phyloP scores from a whole-genome alignment of 2,797 vertebrate species.

The Sebastes jordani region DNA sequence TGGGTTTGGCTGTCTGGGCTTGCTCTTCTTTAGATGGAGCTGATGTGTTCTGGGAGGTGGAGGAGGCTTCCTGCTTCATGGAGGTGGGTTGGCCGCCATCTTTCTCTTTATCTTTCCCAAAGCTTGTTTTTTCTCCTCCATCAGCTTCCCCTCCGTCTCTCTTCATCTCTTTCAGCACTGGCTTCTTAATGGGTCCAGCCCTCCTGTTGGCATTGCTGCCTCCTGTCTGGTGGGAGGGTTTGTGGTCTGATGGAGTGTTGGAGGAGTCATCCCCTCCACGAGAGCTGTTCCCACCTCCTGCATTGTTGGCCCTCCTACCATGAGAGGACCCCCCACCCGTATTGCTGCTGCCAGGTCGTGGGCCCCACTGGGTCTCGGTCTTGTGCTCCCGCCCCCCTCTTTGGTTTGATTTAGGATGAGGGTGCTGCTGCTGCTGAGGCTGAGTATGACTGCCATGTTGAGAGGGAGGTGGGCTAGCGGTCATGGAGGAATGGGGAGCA shows the following conservation, averaged over 20 bases:
- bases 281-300: slow-evolving; percentile 76
- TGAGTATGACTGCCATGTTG: slow-evolving; percentile 69
- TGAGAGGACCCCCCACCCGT: slow-evolving; percentile 74
- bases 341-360: slow-evolving; percentile 87
- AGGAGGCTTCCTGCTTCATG: slow-evolving; percentile 72
- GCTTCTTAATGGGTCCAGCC: slow-evolving; percentile 92
- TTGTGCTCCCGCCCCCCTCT: slow-evolving; percentile 87
- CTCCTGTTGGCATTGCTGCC: slow-evolving; percentile 78
- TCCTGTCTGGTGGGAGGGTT: slow-evolving; percentile 71
- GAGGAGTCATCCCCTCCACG: slow-evolving; percentile 78
- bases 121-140: slow-evolving; percentile 78
- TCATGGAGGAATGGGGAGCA: slow-evolving; percentile 64
- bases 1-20: slow-evolving; percentile 69
- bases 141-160: slow-evolving; percentile 77
- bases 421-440: slow-evolving; percentile 71
- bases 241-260: slow-evolving; percentile 73
- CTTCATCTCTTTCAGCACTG: slow-evolving; percentile 82
- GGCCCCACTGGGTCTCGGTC: slow-evolving; percentile 94
- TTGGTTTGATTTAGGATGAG: slow-evolving; percentile 81
- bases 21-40: slow-evolving; percentile 75
- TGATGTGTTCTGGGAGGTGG: slow-evolving; percentile 65
- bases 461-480: slow-evolving; percentile 60
- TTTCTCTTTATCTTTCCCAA: slow-evolving; percentile 83
- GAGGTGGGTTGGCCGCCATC: slow-evolving; percentile 62
- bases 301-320: slow-evolving; percentile 75